phyloP scores from a whole-genome alignment of 2,797 vertebrate species.

The Cheirogaleus major region DNA sequence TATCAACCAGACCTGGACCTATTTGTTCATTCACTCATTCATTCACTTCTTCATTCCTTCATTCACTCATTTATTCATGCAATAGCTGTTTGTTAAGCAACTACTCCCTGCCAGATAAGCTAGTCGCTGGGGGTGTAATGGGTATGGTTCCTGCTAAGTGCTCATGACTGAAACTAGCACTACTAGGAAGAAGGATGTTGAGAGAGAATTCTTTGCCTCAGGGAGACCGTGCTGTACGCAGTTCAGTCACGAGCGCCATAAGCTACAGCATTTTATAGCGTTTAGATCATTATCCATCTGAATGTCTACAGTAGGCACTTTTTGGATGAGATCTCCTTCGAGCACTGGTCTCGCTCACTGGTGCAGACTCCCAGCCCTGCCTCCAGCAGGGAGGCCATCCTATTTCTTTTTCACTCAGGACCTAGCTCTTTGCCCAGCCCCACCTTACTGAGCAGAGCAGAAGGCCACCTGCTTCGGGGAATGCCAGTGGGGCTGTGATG shows the following conservation, averaged over 20 bases:
- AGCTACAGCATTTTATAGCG: fast-evolving
- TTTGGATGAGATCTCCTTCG: neutral
- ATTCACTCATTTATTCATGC: neutral
- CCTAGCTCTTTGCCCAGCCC: neutral
- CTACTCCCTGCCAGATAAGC: neutral
- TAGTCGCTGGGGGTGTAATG: too few species aligned
- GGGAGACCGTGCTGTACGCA: fast-evolving
- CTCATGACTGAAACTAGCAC: neutral
- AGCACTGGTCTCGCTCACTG: neutral
- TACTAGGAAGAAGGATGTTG: neutral
- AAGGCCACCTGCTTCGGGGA: neutral
- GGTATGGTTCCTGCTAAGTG: neutral
- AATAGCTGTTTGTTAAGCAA: neutral
- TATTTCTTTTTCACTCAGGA: neutral
- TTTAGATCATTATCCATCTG: neutral
- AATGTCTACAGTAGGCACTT: neutral
- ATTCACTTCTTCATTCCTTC: neutral
- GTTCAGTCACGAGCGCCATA: fast-evolving
- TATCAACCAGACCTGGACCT: neutral
- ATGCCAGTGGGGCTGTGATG: neutral
- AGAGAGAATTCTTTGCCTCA: too few species aligned
- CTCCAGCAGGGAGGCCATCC: neutral
- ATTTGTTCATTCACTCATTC: neutral
- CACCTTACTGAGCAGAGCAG: neutral
- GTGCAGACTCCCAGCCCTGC: neutral